Conservation (phyloP, 2,888 invertebrate species). For the Lepidochrysops patricia region DNA sequence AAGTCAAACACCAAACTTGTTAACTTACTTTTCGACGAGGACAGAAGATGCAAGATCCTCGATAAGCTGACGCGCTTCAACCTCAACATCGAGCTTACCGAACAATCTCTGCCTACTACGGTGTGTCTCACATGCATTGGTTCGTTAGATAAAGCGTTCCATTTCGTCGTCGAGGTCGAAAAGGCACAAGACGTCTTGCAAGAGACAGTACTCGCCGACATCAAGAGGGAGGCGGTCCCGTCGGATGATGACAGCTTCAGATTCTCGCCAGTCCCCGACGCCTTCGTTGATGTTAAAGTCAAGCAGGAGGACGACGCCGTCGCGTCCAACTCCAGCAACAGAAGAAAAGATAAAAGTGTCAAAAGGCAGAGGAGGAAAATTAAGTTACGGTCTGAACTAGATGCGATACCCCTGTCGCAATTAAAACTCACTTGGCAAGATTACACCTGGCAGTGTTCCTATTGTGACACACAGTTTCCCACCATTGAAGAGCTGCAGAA, state of each 20-base stretch:
- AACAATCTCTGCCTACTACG: conserved; percentile 36
- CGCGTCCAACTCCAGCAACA: background rate
- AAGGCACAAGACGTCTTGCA: conserved; percentile 38
- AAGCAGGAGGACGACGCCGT: conserved; percentile 19
- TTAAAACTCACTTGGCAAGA: conserved; percentile 47
- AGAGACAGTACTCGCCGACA: conserved; percentile 29
- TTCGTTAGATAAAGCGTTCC: conserved; percentile 38
- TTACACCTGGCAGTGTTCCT: conserved; percentile 47
- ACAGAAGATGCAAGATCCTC: conserved; percentile 31
- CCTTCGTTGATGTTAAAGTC: conserved; percentile 25
- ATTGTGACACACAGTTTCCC: conserved; percentile 44
- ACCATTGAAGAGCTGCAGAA: conserved; percentile 54
- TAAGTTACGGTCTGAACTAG: conserved; percentile 21
- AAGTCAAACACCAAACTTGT: conserved; percentile 37
- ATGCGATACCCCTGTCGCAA: conserved; percentile 35
- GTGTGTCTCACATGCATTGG: conserved; percentile 44
- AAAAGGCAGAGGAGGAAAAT: conserved; percentile 15
- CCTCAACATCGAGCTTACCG: conserved; percentile 33
- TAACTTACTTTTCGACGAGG: conserved; percentile 32
- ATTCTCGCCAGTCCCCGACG: conserved; percentile 10
- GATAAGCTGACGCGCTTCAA: conserved; percentile 40
- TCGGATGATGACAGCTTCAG: conserved; percentile 17
- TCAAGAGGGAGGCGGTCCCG: conserved; percentile 32
- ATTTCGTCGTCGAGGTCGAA: conserved; percentile 42
- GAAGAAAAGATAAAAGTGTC: conserved; percentile 20